Evolutionary conservation across 2,797 vertebrate genomes (phyloP).

Genomic region (Caiman crocodilus): DNA sequence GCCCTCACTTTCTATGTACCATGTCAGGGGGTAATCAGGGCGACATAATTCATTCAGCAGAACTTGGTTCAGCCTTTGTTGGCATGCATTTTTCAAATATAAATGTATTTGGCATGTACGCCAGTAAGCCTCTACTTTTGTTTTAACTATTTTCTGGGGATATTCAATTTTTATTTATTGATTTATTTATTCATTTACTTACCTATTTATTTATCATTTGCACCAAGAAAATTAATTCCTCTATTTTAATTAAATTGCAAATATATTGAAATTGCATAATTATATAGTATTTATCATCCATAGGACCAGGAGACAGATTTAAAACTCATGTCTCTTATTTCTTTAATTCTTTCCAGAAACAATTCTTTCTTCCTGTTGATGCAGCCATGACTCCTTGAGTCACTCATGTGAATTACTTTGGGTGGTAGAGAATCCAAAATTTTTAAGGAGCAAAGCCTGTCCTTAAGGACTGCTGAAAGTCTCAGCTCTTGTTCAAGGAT

Average conservation of each 20-base stretch:
- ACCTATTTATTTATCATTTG: too few relatives aligned
- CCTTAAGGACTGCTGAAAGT: too few relatives aligned
- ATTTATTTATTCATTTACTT: neutral
- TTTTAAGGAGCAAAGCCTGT: neutral
- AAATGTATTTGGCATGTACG: too few relatives aligned
- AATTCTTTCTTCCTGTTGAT: neutral
- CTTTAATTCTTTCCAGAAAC: slow-evolving; percentile 26
- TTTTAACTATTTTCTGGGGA: neutral
- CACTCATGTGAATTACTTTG: neutral
- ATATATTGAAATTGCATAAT: neutral
- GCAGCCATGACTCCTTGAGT: neutral
- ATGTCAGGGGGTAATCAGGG: too few relatives aligned
- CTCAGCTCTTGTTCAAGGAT: neutral
- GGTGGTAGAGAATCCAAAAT: neutral
- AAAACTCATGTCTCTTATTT: neutral
- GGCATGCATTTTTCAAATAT: neutral
- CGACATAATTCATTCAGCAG: too few relatives aligned
- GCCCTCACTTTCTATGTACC: too few relatives aligned
- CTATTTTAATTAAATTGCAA: neutral
- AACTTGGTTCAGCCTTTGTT: neutral
- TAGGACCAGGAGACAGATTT: slow-evolving; percentile 13
- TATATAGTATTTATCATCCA: neutral
- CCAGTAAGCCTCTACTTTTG: neutral
- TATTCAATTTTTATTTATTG: neutral
- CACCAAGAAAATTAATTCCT: neutral